A percentile compares a stretch with the other conserved stretches of the same genome.
Evolutionary conservation across 2,888 invertebrate species (phyloP).

Genomic region (Ennomos erosarius): DNA sequence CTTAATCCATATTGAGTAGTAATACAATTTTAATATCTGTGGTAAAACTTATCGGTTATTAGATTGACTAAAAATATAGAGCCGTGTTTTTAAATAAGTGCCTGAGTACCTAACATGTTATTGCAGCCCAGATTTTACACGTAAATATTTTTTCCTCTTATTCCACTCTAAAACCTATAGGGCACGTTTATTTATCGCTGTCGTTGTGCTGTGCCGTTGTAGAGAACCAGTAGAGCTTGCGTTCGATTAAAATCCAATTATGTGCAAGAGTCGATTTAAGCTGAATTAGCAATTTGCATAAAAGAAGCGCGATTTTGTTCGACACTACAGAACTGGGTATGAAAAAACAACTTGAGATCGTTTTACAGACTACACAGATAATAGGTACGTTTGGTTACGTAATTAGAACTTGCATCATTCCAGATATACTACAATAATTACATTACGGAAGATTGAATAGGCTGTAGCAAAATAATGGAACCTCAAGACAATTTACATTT

Average conservation of each 20-base stretch:
- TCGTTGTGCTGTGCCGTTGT: conserved; percentile 30
- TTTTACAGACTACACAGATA: conserved; percentile 23
- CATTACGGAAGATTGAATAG: too few species aligned
- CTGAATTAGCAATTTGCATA: conserved; percentile 45
- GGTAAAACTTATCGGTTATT: too few species aligned
- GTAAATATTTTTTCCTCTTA: background rate
- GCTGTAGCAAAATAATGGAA: too few species aligned
- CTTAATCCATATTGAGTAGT: too few species aligned
- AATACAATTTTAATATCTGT: too few species aligned
- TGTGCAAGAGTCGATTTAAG: conserved; percentile 44
- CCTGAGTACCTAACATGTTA: too few species aligned
- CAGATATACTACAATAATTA: too few species aligned
- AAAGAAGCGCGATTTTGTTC: conserved; percentile 40
- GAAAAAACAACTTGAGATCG: conserved; percentile 35
- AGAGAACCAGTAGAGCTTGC: conserved; percentile 30
- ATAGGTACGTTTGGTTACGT: conserved; percentile 8
- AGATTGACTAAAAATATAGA: too few species aligned
- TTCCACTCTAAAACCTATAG: conserved; percentile 14
- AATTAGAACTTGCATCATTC: too few species aligned
- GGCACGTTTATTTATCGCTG: conserved; percentile 31
- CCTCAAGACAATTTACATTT: too few species aligned
- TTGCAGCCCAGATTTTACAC: too few species aligned
- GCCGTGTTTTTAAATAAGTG: too few species aligned
- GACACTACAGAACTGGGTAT: conserved; percentile 26
- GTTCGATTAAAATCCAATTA: conserved; percentile 45